Percentiles rank a stretch among this genome's conserved stretches.
phyloP scores from a whole-genome alignment of 2,113 vertebrate genomes.

The Alexandromys fortis region DNA sequence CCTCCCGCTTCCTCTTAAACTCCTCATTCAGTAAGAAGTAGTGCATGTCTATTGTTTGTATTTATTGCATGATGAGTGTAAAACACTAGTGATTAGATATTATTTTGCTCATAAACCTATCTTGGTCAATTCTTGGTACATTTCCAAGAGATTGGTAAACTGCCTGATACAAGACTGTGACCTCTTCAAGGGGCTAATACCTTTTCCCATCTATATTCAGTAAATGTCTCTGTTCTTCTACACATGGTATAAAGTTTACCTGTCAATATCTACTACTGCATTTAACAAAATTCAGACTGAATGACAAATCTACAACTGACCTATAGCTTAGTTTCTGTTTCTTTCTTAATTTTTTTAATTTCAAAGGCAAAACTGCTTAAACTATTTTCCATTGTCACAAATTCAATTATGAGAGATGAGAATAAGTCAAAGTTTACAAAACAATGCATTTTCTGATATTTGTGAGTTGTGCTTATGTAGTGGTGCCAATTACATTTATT shows the following conservation, averaged over 20 bases:
- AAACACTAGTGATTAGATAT: background rate
- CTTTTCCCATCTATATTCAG: background rate
- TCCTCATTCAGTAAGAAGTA: background rate
- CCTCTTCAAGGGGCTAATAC: background rate
- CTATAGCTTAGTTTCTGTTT: constrained; percentile 38
- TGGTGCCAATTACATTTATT: constrained; percentile 90
- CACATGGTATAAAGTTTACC: background rate
- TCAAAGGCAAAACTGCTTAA: constrained; percentile 67
- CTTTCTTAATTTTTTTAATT: constrained; percentile 23
- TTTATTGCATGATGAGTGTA: background rate
- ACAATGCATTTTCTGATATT: constrained; percentile 82
- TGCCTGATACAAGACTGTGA: constrained; percentile 15
- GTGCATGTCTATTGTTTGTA: background rate
- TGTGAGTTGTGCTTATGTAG: constrained; percentile 84
- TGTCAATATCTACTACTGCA: background rate
- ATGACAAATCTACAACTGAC: constrained; percentile 43
- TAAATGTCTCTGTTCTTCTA: background rate
- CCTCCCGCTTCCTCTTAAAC: background rate
- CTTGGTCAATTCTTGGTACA: background rate
- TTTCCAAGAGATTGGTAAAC: background rate
- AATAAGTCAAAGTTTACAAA: constrained; percentile 76
- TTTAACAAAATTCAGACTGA: constrained; percentile 57
- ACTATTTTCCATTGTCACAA: constrained; percentile 65
- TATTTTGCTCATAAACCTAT: background rate
- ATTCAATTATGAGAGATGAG: constrained; percentile 71